phyloP scores from a whole-genome alignment of 2,888 invertebrate species.

The Meta bourneti region DNA sequence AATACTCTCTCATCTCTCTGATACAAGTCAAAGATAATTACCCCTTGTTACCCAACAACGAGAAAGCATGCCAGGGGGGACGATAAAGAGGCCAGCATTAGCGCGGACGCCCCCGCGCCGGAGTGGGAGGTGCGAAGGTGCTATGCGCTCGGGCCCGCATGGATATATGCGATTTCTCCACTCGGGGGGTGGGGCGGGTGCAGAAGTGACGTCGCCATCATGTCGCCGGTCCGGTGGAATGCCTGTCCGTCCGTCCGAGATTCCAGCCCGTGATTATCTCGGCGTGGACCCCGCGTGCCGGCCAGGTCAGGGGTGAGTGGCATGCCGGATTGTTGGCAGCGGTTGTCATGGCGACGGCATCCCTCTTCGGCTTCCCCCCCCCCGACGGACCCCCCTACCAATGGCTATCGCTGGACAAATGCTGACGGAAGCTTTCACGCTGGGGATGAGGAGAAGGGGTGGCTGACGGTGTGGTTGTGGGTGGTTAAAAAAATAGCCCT shows the following conservation, averaged over 20 bases:
- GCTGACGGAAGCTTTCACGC: conserved; percentile 21
- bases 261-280: conserved; percentile 72
- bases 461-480: not conserved
- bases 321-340: conserved; percentile 67
- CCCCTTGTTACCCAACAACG: conserved; percentile 74
- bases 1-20: conserved; percentile 56
- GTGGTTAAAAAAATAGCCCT: not conserved
- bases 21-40: conserved; percentile 68
- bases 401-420: not conserved
- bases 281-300: conserved; percentile 72
- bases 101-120: conserved; percentile 19
- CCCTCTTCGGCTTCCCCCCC: conserved; percentile 36
- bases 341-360: conserved; percentile 67
- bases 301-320: conserved; percentile 70
- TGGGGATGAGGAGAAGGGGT: not conserved
- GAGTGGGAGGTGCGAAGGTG: conserved; percentile 51
- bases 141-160: conserved; percentile 32
- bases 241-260: conserved; percentile 69
- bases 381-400: conserved; percentile 17
- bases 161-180: conserved; percentile 62
- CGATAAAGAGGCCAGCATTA: conserved; percentile 69
- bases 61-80: conserved; percentile 68
- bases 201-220: conserved; percentile 45
- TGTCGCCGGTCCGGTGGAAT: conserved; percentile 72
- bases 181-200: conserved; percentile 39